Evolutionary conservation across 53 echinoderm and acorn worm genomes (phyloP).

Genomic region (Hippasteria phrygiana): DNA sequence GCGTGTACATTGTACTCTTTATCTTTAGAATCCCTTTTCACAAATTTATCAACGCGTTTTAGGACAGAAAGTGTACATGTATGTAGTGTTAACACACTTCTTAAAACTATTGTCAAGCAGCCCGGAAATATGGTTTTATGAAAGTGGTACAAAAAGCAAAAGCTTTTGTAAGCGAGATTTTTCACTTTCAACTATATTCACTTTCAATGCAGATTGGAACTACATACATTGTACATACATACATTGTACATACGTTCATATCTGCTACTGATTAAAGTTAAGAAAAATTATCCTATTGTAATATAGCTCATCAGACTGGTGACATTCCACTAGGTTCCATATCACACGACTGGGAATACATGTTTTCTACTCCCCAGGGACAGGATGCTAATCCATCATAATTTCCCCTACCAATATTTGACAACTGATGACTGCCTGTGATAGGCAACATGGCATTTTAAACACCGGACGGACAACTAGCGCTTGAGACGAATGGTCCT

Average conservation of each 20-base stretch:
- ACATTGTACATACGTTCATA: background rate
- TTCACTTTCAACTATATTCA: background rate
- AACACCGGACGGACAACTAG: no score
- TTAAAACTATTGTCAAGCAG: no score
- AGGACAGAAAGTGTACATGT: no score
- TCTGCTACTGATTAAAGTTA: background rate
- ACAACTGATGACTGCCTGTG: background rate
- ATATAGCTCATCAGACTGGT: background rate
- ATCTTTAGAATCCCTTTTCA: no score
- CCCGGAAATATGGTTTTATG: no score
- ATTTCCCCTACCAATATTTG: background rate
- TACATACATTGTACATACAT: background rate
- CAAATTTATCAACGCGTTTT: no score
- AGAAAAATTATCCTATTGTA: background rate
- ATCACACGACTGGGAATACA: background rate
- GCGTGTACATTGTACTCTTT: no score
- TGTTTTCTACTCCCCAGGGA: background rate
- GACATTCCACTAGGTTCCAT: background rate
- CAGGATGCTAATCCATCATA: background rate
- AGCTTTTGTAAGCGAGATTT: no score
- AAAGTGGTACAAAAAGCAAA: no score
- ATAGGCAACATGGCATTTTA: no score
- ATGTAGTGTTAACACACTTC: no score
- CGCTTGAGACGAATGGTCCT: no score
- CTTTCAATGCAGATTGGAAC: background rate